phyloP scores from a whole-genome alignment of 2,797 vertebrate species.

The Pipistrellus nathusii region DNA sequence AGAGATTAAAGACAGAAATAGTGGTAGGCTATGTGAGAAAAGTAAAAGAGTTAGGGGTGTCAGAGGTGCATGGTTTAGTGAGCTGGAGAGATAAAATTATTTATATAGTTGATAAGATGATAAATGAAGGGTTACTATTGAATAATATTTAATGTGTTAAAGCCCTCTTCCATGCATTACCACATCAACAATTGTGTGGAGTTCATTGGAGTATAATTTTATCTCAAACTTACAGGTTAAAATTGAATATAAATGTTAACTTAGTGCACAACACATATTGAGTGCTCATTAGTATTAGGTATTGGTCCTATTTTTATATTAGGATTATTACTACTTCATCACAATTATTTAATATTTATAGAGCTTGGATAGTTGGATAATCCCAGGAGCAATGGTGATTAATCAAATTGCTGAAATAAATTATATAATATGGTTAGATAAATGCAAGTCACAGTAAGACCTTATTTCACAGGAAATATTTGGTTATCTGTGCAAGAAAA shows the following conservation, averaged over 20 bases:
- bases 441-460: background rate
- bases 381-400: background rate
- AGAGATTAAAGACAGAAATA: background rate
- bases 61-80: background rate
- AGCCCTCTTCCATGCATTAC: rapidly evolving
- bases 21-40: background rate
- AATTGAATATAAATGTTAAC: background rate
- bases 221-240: background rate
- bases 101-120: background rate
- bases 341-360: background rate
- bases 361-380: background rate
- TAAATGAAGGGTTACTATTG: background rate
- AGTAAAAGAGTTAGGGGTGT: background rate
- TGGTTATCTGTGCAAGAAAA: background rate
- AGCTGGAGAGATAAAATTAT: background rate
- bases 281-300: background rate
- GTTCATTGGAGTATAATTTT: background rate
- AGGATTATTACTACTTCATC: background rate
- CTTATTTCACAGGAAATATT: background rate
- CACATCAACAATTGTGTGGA: background rate
- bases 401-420: background rate
- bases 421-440: background rate
- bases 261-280: background rate
- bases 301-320: background rate
- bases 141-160: background rate